Percentiles rank a stretch among this genome's conserved stretches.
phyloP scores from a whole-genome alignment of 2,888 invertebrate genomes.

The Athrips mouffetella region DNA sequence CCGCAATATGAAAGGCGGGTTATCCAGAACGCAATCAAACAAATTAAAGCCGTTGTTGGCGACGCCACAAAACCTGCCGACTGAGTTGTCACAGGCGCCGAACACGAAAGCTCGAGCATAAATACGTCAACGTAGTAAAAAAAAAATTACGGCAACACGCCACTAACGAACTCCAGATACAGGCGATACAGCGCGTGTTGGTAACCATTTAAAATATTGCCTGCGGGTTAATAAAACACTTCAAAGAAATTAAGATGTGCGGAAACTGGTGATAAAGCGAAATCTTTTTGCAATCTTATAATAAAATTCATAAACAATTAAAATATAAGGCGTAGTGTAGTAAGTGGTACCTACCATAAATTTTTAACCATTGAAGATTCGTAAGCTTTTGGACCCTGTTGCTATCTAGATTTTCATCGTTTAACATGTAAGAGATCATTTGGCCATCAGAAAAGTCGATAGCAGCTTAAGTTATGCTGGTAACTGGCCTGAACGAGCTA shows the following conservation, averaged over 20 bases:
- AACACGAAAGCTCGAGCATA: constrained; percentile 14
- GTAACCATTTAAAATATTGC: constrained; percentile 1
- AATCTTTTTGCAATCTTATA: constrained; percentile 1
- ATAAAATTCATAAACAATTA: no score
- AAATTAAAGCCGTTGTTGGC: constrained; percentile 17
- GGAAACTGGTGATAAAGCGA: no score
- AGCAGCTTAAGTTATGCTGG: no score
- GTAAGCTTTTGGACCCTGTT: no score
- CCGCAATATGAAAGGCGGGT: constrained; percentile 7
- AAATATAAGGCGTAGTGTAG: no score
- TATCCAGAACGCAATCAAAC: constrained; percentile 19
- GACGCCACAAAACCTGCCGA: constrained; percentile 7
- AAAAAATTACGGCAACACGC: constrained; percentile 9
- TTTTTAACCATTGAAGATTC: no score
- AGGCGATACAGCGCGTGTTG: constrained; percentile 6
- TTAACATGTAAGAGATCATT: no score
- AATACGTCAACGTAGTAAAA: constrained; percentile 9
- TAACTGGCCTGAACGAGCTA: no score
- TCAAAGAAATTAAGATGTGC: no score
- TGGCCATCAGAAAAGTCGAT: no score
- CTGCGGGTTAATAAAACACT: neutral
- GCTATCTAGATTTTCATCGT: no score
- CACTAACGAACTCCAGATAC: constrained; percentile 4
- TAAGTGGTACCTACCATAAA: no score
- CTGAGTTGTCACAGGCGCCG: constrained; percentile 13